phyloP scores from a whole-genome alignment of 2,113 vertebrate species.

The Hemichromis elongatus region DNA sequence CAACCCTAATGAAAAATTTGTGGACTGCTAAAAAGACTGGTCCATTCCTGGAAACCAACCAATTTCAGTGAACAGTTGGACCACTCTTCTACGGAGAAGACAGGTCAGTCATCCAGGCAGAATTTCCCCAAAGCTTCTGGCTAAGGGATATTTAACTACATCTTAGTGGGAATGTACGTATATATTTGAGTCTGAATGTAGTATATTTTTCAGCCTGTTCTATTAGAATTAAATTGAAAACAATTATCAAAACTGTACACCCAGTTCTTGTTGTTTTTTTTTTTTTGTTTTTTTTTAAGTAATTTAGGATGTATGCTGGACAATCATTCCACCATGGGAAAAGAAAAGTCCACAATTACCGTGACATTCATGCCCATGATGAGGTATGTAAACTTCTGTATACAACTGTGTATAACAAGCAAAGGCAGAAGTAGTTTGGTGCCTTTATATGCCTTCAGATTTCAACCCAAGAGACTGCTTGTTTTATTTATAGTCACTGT shows the following conservation, averaged over 20 bases:
- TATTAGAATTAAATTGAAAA: not conserved
- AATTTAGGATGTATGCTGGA: not conserved
- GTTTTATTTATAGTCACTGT: not conserved
- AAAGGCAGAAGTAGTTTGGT: not conserved
- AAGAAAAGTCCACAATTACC: not conserved
- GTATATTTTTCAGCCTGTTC: not conserved
- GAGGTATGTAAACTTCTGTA: not conserved
- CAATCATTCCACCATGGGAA: not conserved
- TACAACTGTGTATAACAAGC: not conserved
- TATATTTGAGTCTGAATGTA: not conserved
- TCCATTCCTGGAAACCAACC: not conserved
- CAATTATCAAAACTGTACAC: not conserved
- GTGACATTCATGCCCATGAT: not conserved
- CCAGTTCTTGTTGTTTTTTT: not conserved
- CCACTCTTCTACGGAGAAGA: not conserved
- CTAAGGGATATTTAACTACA: not conserved
- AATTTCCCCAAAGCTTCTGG: not conserved
- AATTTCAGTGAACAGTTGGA: not conserved
- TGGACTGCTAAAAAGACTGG: not conserved
- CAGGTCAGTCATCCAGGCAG: not conserved
- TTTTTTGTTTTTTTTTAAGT: fast-evolving
- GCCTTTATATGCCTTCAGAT: not conserved
- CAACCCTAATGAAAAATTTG: not conserved
- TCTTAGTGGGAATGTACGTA: not conserved
- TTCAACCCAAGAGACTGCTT: not conserved